These are phyloP conservation scores for Ephydatia muelleri DNA, from an alignment of 37 sponge, comb jelly and placozoan genomes.

Conservation along the genomic window DNA sequence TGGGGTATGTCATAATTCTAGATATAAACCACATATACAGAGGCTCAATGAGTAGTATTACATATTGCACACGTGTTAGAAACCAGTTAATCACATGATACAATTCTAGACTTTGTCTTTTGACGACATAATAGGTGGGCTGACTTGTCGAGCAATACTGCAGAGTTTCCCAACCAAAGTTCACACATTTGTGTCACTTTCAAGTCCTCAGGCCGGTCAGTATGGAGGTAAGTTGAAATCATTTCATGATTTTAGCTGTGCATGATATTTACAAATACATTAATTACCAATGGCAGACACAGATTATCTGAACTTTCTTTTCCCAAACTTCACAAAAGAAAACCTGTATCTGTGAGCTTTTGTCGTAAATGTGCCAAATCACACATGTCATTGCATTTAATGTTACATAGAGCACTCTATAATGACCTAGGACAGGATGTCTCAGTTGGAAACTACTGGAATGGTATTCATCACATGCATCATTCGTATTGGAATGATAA, in stretches of 20 bases:
- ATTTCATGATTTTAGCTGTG: background rate
- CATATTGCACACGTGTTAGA: too few relatives aligned
- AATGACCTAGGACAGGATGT: constrained; percentile 43
- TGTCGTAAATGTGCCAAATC: background rate
- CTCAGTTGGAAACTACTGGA: constrained; percentile 78
- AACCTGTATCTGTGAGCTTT: constrained; percentile 58
- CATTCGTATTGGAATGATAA: constrained; percentile 4
- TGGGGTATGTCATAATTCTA: too few relatives aligned
- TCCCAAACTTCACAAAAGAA: constrained; percentile 67
- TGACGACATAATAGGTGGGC: constrained; percentile 58
- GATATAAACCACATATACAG: too few relatives aligned
- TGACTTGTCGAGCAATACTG: constrained; percentile 75
- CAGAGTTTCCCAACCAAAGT: constrained; percentile 73
- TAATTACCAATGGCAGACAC: constrained; percentile 38
- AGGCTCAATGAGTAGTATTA: too few relatives aligned
- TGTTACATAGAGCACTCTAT: constrained; percentile 26
- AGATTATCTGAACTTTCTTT: constrained; percentile 53
- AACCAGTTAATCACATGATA: too few relatives aligned
- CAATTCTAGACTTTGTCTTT: background rate
- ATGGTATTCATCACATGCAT: constrained; percentile 34
- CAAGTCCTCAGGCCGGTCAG: constrained; percentile 84
- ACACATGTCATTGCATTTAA: background rate
- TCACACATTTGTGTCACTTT: constrained; percentile 79
- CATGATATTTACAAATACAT: background rate
- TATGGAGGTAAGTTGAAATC: constrained; percentile 74